phyloP scores from a whole-genome alignment of 2,888 invertebrate genomes.

The Napeogenes inachia region DNA sequence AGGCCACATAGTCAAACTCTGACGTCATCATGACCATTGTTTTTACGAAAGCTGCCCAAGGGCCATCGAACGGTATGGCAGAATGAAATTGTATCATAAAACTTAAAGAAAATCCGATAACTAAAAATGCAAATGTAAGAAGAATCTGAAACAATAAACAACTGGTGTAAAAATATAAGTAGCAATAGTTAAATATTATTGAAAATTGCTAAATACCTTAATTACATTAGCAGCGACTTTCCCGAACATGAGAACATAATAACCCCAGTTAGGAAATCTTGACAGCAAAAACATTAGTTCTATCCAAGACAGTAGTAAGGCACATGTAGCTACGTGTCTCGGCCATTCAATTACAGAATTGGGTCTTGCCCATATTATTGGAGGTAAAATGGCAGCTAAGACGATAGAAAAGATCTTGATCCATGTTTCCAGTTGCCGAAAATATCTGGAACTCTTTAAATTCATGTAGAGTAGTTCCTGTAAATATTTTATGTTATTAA shows the following conservation, averaged over 20 bases:
- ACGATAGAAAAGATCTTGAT: slow-evolving; percentile 72
- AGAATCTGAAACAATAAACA: slow-evolving; percentile 62
- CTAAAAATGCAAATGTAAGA: slow-evolving; percentile 65
- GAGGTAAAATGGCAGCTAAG: slow-evolving; percentile 62
- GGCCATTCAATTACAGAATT: slow-evolving; percentile 56
- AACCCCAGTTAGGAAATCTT: slow-evolving; percentile 76
- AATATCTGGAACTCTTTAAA: slow-evolving; percentile 68
- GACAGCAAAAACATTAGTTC: slow-evolving; percentile 78
- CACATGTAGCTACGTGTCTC: slow-evolving; percentile 70
- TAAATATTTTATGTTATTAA: slow-evolving; percentile 21
- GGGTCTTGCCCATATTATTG: slow-evolving; percentile 45
- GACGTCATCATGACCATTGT: slow-evolving; percentile 80
- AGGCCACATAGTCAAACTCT: slow-evolving; percentile 74
- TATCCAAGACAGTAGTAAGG: slow-evolving; percentile 74
- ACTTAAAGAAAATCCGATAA: slow-evolving; percentile 75
- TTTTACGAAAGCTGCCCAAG: slow-evolving; percentile 74
- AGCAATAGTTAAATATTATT: background rate
- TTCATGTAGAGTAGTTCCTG: slow-evolving; percentile 76
- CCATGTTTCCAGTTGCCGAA: slow-evolving; percentile 75
- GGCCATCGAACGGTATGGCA: slow-evolving; percentile 68
- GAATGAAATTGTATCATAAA: slow-evolving; percentile 77
- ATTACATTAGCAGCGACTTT: slow-evolving; percentile 76
- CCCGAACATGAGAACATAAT: slow-evolving; percentile 79
- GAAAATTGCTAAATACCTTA: slow-evolving; percentile 54
- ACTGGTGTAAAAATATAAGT: background rate